phyloP scores from a whole-genome alignment of 1,140 invertebrate genomes.

The Drosophila ironensis region DNA sequence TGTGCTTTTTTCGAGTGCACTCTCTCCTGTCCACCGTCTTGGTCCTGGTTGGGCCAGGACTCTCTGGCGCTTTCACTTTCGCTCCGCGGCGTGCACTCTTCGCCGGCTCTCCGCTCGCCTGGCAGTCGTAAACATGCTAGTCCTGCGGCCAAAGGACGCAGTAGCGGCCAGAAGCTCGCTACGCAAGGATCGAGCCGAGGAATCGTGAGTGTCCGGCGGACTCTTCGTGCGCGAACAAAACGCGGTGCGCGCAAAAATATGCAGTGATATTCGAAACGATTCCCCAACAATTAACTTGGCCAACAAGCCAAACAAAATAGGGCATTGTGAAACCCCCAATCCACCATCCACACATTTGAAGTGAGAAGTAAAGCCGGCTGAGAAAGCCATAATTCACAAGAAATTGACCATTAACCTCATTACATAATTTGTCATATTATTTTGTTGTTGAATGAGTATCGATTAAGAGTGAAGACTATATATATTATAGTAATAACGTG shows the following conservation, averaged over 20 bases:
- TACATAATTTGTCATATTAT: slow-evolving; percentile 28
- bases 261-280: slow-evolving; percentile 30
- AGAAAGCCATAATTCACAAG: background rate
- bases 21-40: slow-evolving; percentile 3
- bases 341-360: too few relatives aligned
- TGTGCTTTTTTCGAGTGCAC: background rate
- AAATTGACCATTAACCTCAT: background rate
- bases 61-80: slow-evolving; percentile 12
- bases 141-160: slow-evolving; percentile 13
- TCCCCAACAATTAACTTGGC: background rate
- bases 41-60: background rate
- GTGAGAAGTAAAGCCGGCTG: background rate
- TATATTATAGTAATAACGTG: too few relatives aligned
- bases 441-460: slow-evolving; percentile 73
- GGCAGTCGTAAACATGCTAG: slow-evolving; percentile 23
- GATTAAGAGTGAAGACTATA: slow-evolving; percentile 62
- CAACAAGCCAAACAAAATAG: background rate
- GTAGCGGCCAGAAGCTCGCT: slow-evolving; percentile 56
- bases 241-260: slow-evolving; percentile 51
- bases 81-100: background rate
- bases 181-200: slow-evolving; percentile 52
- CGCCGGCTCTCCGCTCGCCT: background rate
- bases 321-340: background rate
- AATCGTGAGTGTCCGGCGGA: slow-evolving; percentile 7
- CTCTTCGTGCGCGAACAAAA: background rate